Evolutionary conservation across 2,797 vertebrate species (phyloP).

Genomic region (Rousettus madagascariensis): DNA sequence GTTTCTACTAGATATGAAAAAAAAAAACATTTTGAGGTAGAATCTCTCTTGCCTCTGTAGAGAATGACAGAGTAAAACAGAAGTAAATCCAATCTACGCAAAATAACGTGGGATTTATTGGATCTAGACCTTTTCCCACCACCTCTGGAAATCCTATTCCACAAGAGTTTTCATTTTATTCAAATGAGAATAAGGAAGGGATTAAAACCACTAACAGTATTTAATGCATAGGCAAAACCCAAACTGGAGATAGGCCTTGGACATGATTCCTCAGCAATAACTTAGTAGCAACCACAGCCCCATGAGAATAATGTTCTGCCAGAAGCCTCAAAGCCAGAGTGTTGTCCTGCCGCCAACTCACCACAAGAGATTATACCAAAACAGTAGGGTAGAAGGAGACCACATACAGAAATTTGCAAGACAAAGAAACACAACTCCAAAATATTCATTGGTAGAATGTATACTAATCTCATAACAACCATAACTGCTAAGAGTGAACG

Average conservation of each 20-base stretch:
- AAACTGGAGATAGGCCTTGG: background rate
- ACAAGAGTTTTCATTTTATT: slow-evolving; percentile 32
- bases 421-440: slow-evolving; percentile 17
- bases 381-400: background rate
- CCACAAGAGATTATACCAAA: slow-evolving; percentile 52
- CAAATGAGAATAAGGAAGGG: slow-evolving; percentile 5
- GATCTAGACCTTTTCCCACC: background rate
- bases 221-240: slow-evolving; percentile 45
- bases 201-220: slow-evolving; percentile 45
- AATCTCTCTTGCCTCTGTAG: background rate
- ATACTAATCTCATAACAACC: background rate
- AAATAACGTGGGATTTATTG: background rate
- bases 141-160: slow-evolving; percentile 47
- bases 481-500: background rate
- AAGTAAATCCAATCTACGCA: background rate
- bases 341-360: slow-evolving; percentile 39
- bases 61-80: background rate
- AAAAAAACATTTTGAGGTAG: background rate
- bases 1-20: background rate
- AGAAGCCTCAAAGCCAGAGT: slow-evolving; percentile 64
- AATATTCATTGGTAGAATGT: slow-evolving; percentile 1
- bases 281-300: slow-evolving; percentile 41
- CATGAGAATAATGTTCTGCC: slow-evolving; percentile 58
- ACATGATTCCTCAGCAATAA: slow-evolving; percentile 40
- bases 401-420: slow-evolving; percentile 42